phyloP scores from a whole-genome alignment of 1,140 invertebrate species.

The Calephelis nemesis region DNA sequence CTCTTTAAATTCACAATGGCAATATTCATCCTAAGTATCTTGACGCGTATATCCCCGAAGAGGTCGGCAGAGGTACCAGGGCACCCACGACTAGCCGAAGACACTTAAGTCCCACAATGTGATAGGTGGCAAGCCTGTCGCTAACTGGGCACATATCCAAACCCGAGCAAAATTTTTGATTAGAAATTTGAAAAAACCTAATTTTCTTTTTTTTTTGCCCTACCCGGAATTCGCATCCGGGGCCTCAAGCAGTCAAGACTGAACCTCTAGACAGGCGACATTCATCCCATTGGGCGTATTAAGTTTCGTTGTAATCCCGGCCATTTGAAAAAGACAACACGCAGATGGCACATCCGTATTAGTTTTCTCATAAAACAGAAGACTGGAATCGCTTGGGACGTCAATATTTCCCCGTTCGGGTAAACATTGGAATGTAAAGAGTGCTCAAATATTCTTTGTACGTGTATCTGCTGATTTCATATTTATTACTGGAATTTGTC shows the following conservation, averaged over 20 bases:
- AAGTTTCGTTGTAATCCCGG: conserved; percentile 60
- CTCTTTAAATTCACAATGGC: conserved; percentile 54
- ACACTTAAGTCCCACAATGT: too few species aligned
- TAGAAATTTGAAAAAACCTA: too few species aligned
- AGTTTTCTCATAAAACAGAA: conserved; percentile 73
- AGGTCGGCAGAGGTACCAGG: too few species aligned
- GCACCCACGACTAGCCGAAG: too few species aligned
- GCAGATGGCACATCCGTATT: conserved; percentile 71
- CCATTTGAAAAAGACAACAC: conserved; percentile 72
- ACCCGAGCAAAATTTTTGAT: too few species aligned
- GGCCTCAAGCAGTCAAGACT: too few species aligned
- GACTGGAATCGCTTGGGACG: conserved; percentile 56
- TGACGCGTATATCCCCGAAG: too few species aligned
- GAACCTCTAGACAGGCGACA: conserved; percentile 25
- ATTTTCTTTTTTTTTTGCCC: too few species aligned
- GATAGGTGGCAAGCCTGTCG: too few species aligned
- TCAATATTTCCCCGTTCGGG: conserved; percentile 65
- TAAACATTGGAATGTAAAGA: conserved; percentile 60
- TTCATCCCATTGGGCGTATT: conserved; percentile 59
- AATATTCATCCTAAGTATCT: conserved; percentile 27
- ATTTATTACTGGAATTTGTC: background rate
- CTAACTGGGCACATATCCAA: too few species aligned
- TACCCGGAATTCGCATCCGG: too few species aligned
- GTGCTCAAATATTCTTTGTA: conserved; percentile 12
- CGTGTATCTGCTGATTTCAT: conserved; percentile 7